Conservation (phyloP, 2,797 vertebrate genomes). For the Lacerta bilineata region DNA sequence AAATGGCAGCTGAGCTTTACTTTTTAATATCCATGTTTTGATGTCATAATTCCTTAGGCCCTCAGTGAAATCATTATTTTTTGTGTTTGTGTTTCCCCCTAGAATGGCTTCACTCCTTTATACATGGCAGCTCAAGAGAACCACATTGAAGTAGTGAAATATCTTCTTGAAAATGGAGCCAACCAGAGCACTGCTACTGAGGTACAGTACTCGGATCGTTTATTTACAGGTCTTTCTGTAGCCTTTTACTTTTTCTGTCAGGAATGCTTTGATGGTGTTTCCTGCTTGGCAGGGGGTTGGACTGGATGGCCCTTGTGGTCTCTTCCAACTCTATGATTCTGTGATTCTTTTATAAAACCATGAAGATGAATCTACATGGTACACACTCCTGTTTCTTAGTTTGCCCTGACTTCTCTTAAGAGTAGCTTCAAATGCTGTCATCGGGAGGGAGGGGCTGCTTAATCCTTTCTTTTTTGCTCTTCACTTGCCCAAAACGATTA, state of each 20-base stretch:
- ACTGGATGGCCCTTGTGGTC: too few relatives aligned
- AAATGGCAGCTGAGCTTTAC: background rate
- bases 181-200: slow-evolving; percentile 99
- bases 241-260: background rate
- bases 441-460: too few relatives aligned
- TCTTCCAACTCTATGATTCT: too few relatives aligned
- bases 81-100: slow-evolving; percentile 41
- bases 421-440: background rate
- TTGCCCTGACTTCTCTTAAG: background rate
- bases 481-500: background rate
- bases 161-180: slow-evolving; percentile 95
- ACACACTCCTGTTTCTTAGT: background rate
- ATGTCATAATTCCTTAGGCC: background rate
- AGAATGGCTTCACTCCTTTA: slow-evolving; percentile 99
- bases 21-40: background rate
- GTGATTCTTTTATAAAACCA: background rate
- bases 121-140: slow-evolving; percentile 99
- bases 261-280: too few relatives aligned
- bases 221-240: accelerated
- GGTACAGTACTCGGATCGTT: slow-evolving; percentile 76
- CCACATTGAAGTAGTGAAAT: slow-evolving; percentile 96
- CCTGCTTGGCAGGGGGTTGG: too few relatives aligned
- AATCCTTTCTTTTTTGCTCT: background rate
- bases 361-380: accelerated
- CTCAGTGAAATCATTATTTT: background rate